Base-by-base conservation (phyloP, 2,797 vertebrate species). In the Coregonus suidteri region DNA sequence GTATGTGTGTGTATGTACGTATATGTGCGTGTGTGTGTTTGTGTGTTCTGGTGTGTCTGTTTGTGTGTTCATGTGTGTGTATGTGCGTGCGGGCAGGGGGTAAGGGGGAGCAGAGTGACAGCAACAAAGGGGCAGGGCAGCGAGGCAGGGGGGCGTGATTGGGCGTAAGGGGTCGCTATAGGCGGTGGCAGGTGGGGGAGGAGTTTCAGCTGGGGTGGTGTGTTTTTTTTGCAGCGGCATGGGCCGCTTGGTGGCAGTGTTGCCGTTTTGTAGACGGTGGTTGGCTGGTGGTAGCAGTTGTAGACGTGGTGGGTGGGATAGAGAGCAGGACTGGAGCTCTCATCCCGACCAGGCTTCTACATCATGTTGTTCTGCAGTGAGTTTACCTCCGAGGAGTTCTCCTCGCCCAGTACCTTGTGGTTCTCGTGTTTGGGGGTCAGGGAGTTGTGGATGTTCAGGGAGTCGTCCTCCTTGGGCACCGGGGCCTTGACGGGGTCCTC, bases 301-400 rank as follows among this genome's bases (percentile, higher is more conserved):
- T 37, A 15, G 68, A 25, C 34, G 53, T 37, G 47, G 41, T 9
- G 68, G 56, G 67, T 31, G 53, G 37, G 47, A 69, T 53, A 53
- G 75, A 68, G 64, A 84, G 78, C 69, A 81, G 47, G 75, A 64
- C 68, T 69, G 18, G 18, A 47, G 47, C 35, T 54, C 47, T 88
- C 84, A 87, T 74, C 41, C 82, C 83, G 89, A 87, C 79, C 59
- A 31, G 74, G 16, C 64, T 85, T 91, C 93, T 94, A 98, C 91
- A 97, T 97, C 94, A 98, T 94, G 95, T 97, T 98, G 94, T 98
- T 99, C 95, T 98, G 97, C 87, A 98, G 95, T 81, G 97, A 98
- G 92, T 97, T 97, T 88, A 96, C 95, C 85, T 97, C 97, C 35
- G 93, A 89, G 64, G 94, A 90, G 86, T 93, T 94, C 9, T 95